These are phyloP conservation scores for Vireo altiloquus DNA, from an alignment of 2,113 vertebrate genomes.

Conservation along the genomic window DNA sequence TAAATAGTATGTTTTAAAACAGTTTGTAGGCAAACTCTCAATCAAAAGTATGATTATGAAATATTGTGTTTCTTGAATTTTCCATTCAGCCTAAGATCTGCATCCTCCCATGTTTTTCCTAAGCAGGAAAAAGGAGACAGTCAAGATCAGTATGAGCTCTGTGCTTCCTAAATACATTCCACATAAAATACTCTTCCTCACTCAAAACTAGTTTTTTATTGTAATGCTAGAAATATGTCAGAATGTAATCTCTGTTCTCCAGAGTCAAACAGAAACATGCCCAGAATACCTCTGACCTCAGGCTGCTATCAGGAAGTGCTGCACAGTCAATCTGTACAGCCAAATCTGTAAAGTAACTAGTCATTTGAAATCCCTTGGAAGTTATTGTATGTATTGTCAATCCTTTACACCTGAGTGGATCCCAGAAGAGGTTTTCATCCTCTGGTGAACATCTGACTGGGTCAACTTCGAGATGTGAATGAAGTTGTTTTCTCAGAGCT, in stretches of 20 bases:
- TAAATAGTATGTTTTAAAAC: background rate
- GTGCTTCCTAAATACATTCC: background rate
- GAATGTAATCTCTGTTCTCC: background rate
- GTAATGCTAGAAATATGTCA: background rate
- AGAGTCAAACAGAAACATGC: background rate
- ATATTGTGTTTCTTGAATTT: background rate
- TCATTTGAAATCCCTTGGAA: slow-evolving; percentile 19
- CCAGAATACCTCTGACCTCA: background rate
- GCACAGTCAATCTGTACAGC: background rate
- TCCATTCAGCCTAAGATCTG: background rate
- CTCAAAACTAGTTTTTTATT: background rate
- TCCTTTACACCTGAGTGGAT: slow-evolving; percentile 26
- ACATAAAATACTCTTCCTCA: background rate
- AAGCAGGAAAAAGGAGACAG: background rate
- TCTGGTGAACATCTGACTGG: background rate
- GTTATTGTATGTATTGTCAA: slow-evolving; percentile 9
- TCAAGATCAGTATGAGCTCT: background rate
- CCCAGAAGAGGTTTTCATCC: slow-evolving; percentile 12
- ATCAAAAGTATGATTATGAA: background rate
- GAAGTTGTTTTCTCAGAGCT: slow-evolving; percentile 18
- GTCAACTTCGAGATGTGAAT: slow-evolving; percentile 28
- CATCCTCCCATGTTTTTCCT: background rate
- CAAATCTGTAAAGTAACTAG: background rate
- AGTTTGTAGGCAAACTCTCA: background rate
- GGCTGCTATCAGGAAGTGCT: background rate